Evolutionary conservation across 2,888 invertebrate species (phyloP), one percentile per base, ranked within the genome.

Genomic region (Lucinisca nassula): DNA sequence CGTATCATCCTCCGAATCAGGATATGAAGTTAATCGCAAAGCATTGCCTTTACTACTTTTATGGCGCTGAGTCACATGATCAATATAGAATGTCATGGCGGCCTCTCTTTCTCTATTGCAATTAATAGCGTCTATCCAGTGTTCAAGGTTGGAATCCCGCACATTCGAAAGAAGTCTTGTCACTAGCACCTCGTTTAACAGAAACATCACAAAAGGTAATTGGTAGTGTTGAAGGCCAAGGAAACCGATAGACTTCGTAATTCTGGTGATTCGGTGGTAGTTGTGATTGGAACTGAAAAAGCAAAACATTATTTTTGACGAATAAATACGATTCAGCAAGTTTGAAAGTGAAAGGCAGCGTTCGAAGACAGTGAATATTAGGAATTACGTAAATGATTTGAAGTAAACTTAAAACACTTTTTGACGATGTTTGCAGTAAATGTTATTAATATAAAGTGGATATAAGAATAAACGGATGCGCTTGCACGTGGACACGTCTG

Each of bases 211-310:
- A 77, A 80, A 87, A 24, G 81, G 87, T 2, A 70, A 72, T 58
- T 87, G 87, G n/a, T 74, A 84, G 35, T 80, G 70, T 32, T 84
- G 73, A 27, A 49, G 81, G n/a, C 87, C 87, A 37, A 87, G 74
- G 40, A 75, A 61, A 14, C 87, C 87, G 0, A 87, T 55, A 24
- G 87, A 87, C 37, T 78, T 83, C 6, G 79, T 32, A 45, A 87
- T 87, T 37, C 87, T 58, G 32, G 80, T 81, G 35, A 87, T 87
- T 4, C 87, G 76, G 17, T 72, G 27, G n/a, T 51, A 74, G 51
- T 87, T 87, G 67, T 87, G 87, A 21, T 51, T 67, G 10, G 84
- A 87, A 10, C 87, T 87, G 67, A 14, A 81, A 84, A 27, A 27
- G 17, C 1, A 61, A 61, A n/a, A n/a, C n/a, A n/a, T n/a, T n/a